Percentiles rank a stretch among this genome's conserved stretches.
Conservation (phyloP, 2,888 invertebrate species). For the Machimus rusticus region DNA sequence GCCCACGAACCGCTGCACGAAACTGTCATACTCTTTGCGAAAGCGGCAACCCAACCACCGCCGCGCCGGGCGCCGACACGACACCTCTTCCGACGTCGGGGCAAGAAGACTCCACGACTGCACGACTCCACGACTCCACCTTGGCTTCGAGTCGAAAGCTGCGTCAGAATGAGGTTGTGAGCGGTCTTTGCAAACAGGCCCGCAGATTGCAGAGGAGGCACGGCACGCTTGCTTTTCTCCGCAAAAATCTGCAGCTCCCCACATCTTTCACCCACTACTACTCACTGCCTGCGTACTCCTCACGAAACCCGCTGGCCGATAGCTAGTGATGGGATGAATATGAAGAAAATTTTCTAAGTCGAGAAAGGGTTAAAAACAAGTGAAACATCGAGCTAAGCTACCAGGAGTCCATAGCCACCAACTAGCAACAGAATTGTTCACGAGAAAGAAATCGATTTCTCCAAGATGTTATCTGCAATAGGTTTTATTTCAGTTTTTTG, state of each 20-base stretch:
- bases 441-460: background rate
- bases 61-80: background rate
- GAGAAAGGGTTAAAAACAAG: slow-evolving; percentile 40
- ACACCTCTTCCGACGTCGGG: background rate
- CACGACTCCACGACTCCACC: background rate
- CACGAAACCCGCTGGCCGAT: background rate
- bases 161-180: slow-evolving; percentile 34
- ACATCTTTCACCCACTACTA: background rate
- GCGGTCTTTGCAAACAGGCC: slow-evolving; percentile 12
- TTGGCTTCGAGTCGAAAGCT: background rate
- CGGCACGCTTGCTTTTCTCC: background rate
- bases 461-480: background rate
- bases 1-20: background rate
- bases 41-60: background rate
- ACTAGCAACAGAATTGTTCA: background rate
- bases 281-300: background rate
- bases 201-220: background rate
- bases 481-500: background rate
- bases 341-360: background rate
- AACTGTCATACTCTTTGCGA: background rate
- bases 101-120: background rate
- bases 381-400: slow-evolving; percentile 33
- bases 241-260: background rate
- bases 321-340: background rate
- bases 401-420: background rate